Conservation (phyloP, 2,888 invertebrate species). For the Ceriagrion tenellum region DNA sequence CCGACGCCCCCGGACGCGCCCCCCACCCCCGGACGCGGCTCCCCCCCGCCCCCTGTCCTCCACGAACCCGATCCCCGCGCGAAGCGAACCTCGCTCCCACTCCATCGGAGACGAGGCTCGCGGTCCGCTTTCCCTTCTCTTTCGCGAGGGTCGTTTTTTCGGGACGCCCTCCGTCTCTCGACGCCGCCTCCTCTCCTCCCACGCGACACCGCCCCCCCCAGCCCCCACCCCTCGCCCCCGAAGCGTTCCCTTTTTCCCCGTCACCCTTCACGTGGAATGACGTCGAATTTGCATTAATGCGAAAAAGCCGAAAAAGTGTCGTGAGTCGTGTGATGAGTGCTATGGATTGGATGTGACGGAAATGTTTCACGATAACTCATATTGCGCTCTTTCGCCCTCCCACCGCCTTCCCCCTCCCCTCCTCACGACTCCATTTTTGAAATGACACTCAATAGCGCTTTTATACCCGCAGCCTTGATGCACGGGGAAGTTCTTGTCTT, state of each 20-base stretch:
- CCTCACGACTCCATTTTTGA: conserved; percentile 36
- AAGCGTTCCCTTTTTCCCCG: conserved; percentile 20
- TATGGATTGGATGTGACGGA: conserved; percentile 60
- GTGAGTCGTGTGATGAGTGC: conserved; percentile 45
- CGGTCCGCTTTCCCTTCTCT: background rate
- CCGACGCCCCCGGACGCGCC: background rate
- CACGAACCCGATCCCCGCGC: background rate
- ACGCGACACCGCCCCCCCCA: background rate
- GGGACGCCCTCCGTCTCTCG: background rate
- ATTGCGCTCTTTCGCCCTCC: background rate
- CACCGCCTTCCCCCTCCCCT: background rate
- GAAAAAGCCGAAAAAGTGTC: conserved; percentile 65
- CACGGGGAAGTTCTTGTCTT: background rate
- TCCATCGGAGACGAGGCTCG: background rate
- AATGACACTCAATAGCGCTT: conserved; percentile 66
- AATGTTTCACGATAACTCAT: conserved; percentile 63
- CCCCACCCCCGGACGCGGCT: background rate
- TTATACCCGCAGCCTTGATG: conserved; percentile 46
- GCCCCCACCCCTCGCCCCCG: background rate
- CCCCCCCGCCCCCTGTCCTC: background rate
- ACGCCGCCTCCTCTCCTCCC: background rate
- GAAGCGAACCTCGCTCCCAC: background rate
- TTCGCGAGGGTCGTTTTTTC: background rate
- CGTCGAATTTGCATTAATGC: conserved; percentile 67
- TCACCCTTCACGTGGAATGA: conserved; percentile 59